phyloP scores from a whole-genome alignment of 2,888 invertebrate genomes.

The Siphonodentalium dalli region DNA sequence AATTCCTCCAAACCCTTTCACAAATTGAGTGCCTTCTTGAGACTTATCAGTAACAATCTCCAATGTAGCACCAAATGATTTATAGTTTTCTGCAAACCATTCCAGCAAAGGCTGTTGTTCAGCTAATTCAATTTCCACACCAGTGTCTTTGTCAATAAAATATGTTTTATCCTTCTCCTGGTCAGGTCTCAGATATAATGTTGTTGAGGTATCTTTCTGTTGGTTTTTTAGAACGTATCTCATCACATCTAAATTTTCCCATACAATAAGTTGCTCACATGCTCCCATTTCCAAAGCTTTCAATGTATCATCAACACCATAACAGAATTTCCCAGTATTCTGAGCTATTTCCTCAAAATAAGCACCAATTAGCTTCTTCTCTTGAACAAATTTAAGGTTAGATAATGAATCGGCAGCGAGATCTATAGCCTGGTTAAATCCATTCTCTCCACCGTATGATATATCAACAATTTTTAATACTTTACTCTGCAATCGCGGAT shows the following conservation, averaged over 20 bases:
- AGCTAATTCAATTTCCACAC: constrained; percentile 94
- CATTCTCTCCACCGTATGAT: constrained; percentile 98
- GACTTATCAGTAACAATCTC: constrained; percentile 19
- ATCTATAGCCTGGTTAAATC: constrained; percentile 99
- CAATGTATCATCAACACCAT: constrained; percentile 96
- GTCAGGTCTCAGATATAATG: constrained; percentile 92
- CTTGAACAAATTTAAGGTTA: constrained; percentile 99
- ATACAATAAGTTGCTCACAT: constrained; percentile 97
- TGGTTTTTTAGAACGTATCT: constrained; percentile 94
- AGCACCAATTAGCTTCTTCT: constrained; percentile 94
- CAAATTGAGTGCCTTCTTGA: constrained; percentile 19
- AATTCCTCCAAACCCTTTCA: constrained; percentile 18
- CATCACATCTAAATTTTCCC: constrained; percentile 99
- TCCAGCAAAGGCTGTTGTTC: constrained; percentile 95
- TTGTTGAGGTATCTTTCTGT: constrained; percentile 70
- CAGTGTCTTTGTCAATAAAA: constrained; percentile 97
- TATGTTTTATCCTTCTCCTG: constrained; percentile 99
- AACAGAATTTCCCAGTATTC: constrained; percentile 99
- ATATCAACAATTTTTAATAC: constrained; percentile 97
- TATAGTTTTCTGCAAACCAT: constrained; percentile 99
- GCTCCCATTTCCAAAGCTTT: constrained; percentile 95
- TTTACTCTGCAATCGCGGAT: constrained; percentile 95
- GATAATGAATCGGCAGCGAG: constrained; percentile 95
- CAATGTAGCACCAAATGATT: constrained; percentile 77
- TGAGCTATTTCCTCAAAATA: constrained; percentile 78